phyloP scores from a whole-genome alignment of 1,140 invertebrate genomes.

The Megalopta genalis region DNA sequence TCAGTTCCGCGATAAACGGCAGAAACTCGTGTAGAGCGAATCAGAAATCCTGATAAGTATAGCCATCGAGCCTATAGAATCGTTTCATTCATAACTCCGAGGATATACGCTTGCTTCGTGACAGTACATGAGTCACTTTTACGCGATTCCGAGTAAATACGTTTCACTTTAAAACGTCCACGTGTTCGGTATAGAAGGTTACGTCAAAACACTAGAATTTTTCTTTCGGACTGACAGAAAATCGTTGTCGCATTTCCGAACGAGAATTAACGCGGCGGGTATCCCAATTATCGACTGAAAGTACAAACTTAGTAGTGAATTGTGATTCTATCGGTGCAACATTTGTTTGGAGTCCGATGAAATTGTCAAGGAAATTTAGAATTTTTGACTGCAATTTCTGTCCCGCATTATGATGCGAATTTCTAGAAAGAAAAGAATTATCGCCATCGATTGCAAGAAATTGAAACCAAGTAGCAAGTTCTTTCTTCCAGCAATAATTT shows the following conservation, averaged over 20 bases:
- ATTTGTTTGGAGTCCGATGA: no score
- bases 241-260: background rate
- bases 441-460: no score
- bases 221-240: background rate
- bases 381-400: no score
- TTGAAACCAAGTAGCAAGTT: no score
- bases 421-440: no score
- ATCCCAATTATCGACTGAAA: background rate
- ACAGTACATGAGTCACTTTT: constrained; percentile 27
- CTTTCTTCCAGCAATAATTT: no score
- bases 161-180: background rate
- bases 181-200: background rate
- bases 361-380: no score
- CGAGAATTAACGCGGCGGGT: background rate
- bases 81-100: constrained; percentile 37
- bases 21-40: constrained; percentile 1
- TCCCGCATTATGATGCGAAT: no score
- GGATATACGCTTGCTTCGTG: constrained; percentile 10
- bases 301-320: background rate
- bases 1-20: background rate
- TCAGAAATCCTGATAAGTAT: constrained; percentile 22
- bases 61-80: constrained; percentile 17
- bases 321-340: no score
- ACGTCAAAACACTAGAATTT: background rate
- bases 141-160: constrained; percentile 27